These are phyloP conservation scores for Nebria salina DNA, from an alignment of 2,888 invertebrate species.

Conservation along the genomic window DNA sequence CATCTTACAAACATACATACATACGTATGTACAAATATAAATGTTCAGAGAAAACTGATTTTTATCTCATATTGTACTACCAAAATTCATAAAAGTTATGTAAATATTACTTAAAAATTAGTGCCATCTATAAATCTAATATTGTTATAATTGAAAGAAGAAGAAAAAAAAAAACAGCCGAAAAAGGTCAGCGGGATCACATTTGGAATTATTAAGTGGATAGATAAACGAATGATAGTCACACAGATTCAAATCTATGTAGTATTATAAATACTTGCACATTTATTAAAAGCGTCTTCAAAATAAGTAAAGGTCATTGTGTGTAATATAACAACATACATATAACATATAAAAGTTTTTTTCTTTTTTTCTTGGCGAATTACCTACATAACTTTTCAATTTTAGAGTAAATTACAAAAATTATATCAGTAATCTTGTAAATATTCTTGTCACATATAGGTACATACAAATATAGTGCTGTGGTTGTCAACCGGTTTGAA, in stretches of 20 bases:
- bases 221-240: neutral
- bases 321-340: neutral
- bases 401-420: too few relatives aligned
- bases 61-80: too few relatives aligned
- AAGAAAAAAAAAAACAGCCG: neutral
- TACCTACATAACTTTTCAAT: neutral
- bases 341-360: too few relatives aligned
- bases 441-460: neutral
- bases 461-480: neutral
- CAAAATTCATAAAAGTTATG: neutral
- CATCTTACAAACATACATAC: too few relatives aligned
- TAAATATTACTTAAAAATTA: neutral
- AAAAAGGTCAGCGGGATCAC: neutral
- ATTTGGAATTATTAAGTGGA: neutral
- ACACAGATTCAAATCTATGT: neutral
- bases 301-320: neutral
- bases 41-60: too few relatives aligned
- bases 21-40: too few relatives aligned
- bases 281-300: neutral
- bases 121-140: neutral
- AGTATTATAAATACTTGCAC: neutral
- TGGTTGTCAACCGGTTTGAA: neutral
- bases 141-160: neutral
- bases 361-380: neutral
- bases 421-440: too few relatives aligned